phyloP scores from a whole-genome alignment of 1,140 invertebrate species.

The Bombus superbus region DNA sequence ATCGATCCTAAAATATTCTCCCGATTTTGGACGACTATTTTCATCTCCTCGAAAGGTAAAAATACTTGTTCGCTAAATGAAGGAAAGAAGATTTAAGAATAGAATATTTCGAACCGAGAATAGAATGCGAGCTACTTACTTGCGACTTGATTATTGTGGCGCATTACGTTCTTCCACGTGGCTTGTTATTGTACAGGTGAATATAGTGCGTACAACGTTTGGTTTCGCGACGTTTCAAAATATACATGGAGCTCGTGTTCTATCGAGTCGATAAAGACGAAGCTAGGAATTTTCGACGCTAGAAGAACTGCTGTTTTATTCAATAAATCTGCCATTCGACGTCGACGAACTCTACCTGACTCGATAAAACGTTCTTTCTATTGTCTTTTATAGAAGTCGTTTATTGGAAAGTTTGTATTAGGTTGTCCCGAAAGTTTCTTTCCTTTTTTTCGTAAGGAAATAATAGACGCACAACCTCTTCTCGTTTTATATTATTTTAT shows the following conservation, averaged over 20 bases:
- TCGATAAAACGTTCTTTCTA: neutral
- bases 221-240: constrained; percentile 8
- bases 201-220: neutral
- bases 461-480: no score
- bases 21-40: no score
- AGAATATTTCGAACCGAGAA: neutral
- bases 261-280: neutral
- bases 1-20: no score
- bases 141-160: neutral
- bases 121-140: neutral
- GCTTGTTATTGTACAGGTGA: neutral
- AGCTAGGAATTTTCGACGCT: neutral
- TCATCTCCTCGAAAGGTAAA: neutral
- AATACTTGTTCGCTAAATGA: neutral
- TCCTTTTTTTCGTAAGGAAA: no score
- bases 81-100: neutral
- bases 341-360: neutral
- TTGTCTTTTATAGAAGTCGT: neutral
- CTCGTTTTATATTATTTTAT: no score
- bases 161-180: neutral
- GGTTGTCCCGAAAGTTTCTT: no score
- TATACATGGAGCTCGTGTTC: neutral
- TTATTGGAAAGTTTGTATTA: neutral
- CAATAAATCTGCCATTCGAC: neutral
- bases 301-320: neutral